Percentiles rank a stretch among this genome's conserved stretches.
Conservation (phyloP, 37 sponge, comb jelly and placozoan species). For the Chondrilla cf. caribensis region DNA sequence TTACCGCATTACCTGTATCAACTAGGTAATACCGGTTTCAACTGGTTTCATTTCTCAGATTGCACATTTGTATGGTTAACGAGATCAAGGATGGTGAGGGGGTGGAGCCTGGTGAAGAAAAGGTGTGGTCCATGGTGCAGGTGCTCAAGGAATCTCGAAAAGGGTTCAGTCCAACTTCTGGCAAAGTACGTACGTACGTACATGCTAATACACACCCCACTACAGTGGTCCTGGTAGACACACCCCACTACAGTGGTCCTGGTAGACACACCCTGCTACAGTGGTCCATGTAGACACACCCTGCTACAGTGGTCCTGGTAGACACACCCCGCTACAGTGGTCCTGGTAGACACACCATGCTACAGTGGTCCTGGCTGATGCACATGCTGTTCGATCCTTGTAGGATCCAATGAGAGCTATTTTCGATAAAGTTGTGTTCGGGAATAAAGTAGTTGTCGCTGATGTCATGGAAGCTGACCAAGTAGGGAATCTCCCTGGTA, state of each 20-base stretch:
- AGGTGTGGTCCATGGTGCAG: conserved; percentile 9
- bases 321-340: too few species aligned
- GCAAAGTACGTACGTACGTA: background rate
- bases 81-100: background rate
- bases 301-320: too few species aligned
- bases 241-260: too few species aligned
- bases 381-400: background rate
- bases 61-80: conserved; percentile 1
- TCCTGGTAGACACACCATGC: background rate
- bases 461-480: conserved; percentile 20
- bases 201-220: background rate
- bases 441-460: conserved; percentile 14
- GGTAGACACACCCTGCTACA: too few species aligned
- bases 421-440: conserved; percentile 10
- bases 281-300: too few species aligned
- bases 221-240: too few species aligned
- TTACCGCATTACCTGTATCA: too few species aligned
- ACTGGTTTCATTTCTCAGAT: background rate
- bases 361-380: too few species aligned
- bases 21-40: background rate
- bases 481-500: conserved; percentile 1
- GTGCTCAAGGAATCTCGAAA: background rate
- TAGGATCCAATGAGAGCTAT: background rate
- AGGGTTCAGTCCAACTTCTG: too few species aligned
- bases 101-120: conserved; percentile 2